Conservation (phyloP, 2,888 invertebrate genomes). For the Dicycla oo region DNA sequence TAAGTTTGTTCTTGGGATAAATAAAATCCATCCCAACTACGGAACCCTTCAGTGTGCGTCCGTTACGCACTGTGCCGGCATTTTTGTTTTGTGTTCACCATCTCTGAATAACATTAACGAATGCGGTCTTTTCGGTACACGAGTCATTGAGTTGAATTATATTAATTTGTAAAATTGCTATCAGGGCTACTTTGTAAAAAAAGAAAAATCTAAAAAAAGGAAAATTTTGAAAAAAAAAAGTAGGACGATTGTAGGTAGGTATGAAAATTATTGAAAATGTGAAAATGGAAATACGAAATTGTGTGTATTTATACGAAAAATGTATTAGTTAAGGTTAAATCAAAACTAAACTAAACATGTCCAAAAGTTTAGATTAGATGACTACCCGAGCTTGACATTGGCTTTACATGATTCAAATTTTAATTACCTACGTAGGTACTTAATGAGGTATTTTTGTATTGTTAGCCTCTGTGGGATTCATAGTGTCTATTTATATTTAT, state of each 20-base stretch:
- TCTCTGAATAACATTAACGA: not conserved
- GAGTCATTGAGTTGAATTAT: too few species aligned
- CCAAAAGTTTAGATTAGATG: slow-evolving; percentile 34
- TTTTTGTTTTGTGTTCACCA: too few species aligned
- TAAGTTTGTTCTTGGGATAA: too few species aligned
- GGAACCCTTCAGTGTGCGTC: too few species aligned
- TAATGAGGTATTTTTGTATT: slow-evolving; percentile 4
- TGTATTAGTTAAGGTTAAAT: slow-evolving; percentile 1
- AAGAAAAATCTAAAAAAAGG: not conserved
- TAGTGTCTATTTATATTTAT: not conserved
- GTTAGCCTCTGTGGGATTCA: slow-evolving; percentile 15
- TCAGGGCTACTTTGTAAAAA: not conserved
- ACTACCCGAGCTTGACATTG: slow-evolving; percentile 20
- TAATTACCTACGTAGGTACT: not conserved
- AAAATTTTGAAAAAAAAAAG: too few species aligned
- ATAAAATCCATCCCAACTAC: too few species aligned
- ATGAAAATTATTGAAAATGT: not conserved
- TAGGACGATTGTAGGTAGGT: not conserved
- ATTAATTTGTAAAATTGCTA: not conserved
- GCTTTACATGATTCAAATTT: slow-evolving; percentile 9
- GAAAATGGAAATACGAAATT: not conserved
- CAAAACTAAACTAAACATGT: not conserved
- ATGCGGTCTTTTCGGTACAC: not conserved
- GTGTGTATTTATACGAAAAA: not conserved
- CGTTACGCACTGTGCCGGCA: too few species aligned